phyloP scores from a whole-genome alignment of 2,113 vertebrate genomes.

The Pogonocichla stellata region DNA sequence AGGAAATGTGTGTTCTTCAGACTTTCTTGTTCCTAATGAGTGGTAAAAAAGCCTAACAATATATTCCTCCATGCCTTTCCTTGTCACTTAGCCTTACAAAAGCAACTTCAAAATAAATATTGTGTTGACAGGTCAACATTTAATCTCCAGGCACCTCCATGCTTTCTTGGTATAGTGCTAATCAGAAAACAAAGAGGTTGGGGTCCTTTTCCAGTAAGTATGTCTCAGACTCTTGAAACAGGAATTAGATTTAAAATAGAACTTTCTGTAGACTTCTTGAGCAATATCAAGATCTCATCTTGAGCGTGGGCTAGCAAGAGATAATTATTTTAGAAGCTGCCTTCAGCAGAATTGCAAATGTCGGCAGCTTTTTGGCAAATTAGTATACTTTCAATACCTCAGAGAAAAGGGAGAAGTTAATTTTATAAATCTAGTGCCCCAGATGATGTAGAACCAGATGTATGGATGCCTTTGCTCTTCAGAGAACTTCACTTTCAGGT shows the following conservation, averaged over 20 bases:
- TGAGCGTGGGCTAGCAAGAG: background rate
- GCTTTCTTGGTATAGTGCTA: background rate
- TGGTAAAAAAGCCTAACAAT: background rate
- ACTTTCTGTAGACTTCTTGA: background rate
- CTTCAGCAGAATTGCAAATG: background rate
- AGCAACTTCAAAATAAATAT: background rate
- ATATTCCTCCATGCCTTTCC: background rate
- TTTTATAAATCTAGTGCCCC: background rate
- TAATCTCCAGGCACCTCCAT: background rate
- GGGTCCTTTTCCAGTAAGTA: background rate
- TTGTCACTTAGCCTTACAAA: background rate
- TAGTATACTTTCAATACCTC: background rate
- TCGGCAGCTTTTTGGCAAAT: background rate
- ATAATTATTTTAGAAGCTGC: background rate
- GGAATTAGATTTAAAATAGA: slow-evolving; percentile 41
- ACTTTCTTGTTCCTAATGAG: background rate
- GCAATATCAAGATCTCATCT: background rate
- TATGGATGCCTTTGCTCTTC: background rate
- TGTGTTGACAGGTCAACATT: background rate
- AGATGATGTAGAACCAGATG: background rate
- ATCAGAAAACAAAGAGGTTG: background rate
- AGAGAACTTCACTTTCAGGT: background rate
- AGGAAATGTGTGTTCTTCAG: background rate
- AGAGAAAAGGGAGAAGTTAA: background rate
- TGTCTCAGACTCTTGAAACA: slow-evolving; percentile 21